Evolutionary conservation across 2,888 invertebrate species (phyloP).

Genomic region (Erpobdella octoculata): DNA sequence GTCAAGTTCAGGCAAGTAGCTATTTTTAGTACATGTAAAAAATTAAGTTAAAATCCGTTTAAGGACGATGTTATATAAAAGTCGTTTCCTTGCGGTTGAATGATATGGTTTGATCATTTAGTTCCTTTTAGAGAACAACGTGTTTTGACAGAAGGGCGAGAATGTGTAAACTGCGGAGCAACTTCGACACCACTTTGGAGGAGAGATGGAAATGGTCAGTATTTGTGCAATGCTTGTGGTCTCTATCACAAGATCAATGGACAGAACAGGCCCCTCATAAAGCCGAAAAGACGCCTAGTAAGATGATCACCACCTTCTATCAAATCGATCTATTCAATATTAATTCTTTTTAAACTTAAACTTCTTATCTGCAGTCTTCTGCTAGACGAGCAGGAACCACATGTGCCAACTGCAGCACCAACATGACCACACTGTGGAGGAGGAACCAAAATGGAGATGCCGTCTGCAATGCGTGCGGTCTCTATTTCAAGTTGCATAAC

Average conservation of each 20-base stretch:
- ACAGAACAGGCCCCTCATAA: slow-evolving; percentile 62
- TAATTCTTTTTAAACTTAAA: background rate
- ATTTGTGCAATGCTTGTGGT: slow-evolving; percentile 32
- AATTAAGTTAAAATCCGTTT: too few relatives aligned
- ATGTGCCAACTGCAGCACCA: slow-evolving; percentile 94
- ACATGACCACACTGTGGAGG: slow-evolving; percentile 90
- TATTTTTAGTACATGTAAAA: too few relatives aligned
- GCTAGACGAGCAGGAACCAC: slow-evolving; percentile 38
- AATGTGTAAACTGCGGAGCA: slow-evolving; percentile 32
- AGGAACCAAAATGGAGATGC: slow-evolving; percentile 94
- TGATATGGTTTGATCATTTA: too few relatives aligned
- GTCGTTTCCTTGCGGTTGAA: too few relatives aligned
- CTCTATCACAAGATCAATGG: slow-evolving; percentile 33
- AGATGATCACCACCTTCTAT: slow-evolving; percentile 56
- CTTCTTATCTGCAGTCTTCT: slow-evolving; percentile 35
- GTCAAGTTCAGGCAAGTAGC: slow-evolving; percentile 29
- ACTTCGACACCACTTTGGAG: slow-evolving; percentile 32
- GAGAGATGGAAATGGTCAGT: slow-evolving; percentile 32
- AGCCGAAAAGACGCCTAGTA: slow-evolving; percentile 94
- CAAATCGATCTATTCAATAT: background rate
- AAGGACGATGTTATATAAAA: too few relatives aligned
- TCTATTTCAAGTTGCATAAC: slow-evolving; percentile 81
- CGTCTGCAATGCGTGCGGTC: slow-evolving; percentile 94
- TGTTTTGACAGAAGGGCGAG: slow-evolving; percentile 32
- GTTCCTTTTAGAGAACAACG: too few relatives aligned